Conservation (phyloP, 2,113 vertebrate genomes). For the Microcebus jonahi region DNA sequence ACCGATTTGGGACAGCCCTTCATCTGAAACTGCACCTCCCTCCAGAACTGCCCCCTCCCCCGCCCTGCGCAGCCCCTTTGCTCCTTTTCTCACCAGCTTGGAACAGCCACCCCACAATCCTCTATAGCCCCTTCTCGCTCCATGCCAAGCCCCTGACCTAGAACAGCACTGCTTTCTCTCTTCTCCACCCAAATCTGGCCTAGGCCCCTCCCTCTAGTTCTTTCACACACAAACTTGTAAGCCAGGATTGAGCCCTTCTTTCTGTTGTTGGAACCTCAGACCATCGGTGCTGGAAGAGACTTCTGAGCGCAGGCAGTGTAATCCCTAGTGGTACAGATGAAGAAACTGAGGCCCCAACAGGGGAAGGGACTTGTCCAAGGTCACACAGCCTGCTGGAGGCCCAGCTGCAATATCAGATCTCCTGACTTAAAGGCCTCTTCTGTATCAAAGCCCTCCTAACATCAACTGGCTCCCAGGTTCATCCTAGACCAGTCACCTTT, state of each 20-base stretch:
- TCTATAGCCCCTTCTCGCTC: constrained; percentile 32
- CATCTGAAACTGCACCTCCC: constrained; percentile 34
- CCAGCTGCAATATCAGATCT: constrained; percentile 50
- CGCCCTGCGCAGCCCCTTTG: not conserved
- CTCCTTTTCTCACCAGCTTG: constrained; percentile 5
- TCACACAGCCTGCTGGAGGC: constrained; percentile 68
- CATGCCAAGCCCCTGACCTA: constrained; percentile 64
- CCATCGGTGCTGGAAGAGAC: constrained; percentile 19
- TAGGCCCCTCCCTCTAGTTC: constrained; percentile 74
- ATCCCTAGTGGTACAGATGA: constrained; percentile 39
- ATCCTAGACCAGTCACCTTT: not conserved
- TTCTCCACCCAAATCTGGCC: constrained; percentile 66
- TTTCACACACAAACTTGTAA: constrained; percentile 77
- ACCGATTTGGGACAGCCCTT: constrained; percentile 55
- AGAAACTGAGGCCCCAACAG: constrained; percentile 46
- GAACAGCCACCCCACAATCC: constrained; percentile 15
- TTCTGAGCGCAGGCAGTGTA: constrained; percentile 24
- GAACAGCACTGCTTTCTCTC: constrained; percentile 58
- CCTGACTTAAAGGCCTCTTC: constrained; percentile 37
- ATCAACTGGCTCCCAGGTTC: not conserved
- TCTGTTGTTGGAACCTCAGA: constrained; percentile 69
- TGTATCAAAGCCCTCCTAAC: constrained; percentile 16
- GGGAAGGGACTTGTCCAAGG: constrained; percentile 79
- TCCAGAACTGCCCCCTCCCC: not conserved
- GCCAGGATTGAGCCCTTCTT: constrained; percentile 60